Conservation (phyloP, 2,797 vertebrate species). For the Siniperca obscura region DNA sequence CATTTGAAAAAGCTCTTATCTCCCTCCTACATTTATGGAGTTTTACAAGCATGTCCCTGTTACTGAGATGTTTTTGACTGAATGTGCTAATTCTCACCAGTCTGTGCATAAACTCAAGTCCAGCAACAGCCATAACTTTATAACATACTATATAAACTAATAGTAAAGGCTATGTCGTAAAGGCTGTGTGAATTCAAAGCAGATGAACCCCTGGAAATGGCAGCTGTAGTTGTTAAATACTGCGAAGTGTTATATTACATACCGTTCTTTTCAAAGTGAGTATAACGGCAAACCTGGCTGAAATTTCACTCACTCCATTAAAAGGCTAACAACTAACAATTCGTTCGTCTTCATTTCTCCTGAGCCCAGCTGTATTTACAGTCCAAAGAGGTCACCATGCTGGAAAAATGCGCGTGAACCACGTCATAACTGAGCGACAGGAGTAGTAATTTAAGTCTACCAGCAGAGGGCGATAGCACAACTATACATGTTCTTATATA, state of each 20-base stretch:
- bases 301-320: neutral
- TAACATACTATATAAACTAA: accelerated
- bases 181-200: neutral
- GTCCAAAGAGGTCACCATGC: constrained; percentile 54
- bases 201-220: neutral
- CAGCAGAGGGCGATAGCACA: constrained; percentile 56
- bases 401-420: constrained; percentile 4
- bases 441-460: neutral
- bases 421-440: constrained; percentile 78
- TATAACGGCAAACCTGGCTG: neutral
- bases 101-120: constrained; percentile 50
- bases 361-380: neutral
- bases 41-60: constrained; percentile 15
- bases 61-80: constrained; percentile 24
- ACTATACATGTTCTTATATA: neutral
- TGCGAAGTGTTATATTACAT: neutral
- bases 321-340: neutral
- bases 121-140: constrained; percentile 46
- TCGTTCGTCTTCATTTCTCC: neutral
- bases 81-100: constrained; percentile 51
- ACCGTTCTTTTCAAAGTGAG: neutral
- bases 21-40: neutral
- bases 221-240: neutral
- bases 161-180: neutral
- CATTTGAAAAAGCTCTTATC: constrained; percentile 57